Conservation (phyloP, 2,113 vertebrate species). For the Myxocyprinus asiaticus region DNA sequence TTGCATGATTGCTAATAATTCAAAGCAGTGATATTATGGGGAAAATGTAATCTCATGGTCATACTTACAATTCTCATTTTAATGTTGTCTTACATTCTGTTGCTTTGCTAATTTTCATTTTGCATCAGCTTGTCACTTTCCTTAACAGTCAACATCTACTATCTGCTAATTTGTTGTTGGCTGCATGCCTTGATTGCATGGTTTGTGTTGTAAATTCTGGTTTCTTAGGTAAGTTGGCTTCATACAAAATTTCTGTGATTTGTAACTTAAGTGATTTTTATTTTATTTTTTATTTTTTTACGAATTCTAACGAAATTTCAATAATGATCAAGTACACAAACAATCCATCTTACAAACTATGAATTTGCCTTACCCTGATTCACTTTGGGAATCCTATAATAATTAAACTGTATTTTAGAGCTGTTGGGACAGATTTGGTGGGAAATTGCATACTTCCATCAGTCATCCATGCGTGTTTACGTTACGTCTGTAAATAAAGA, state of each 20-base stretch:
- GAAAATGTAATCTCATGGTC: slow-evolving; percentile 4
- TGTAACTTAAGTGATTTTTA: too few species aligned
- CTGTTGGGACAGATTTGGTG: too few species aligned
- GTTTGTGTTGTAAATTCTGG: slow-evolving; percentile 9
- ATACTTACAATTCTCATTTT: slow-evolving; percentile 32
- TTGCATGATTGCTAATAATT: slow-evolving; percentile 49
- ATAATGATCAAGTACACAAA: too few species aligned
- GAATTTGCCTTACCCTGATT: too few species aligned
- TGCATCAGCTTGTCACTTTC: slow-evolving; percentile 42
- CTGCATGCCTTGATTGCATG: slow-evolving; percentile 54
- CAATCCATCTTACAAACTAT: too few species aligned
- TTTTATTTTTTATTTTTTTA: too few species aligned
- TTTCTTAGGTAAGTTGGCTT: slow-evolving; percentile 2
- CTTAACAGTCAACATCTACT: background rate
- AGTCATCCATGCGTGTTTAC: too few species aligned
- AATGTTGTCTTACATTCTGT: slow-evolving; percentile 23
- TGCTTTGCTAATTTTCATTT: slow-evolving; percentile 65
- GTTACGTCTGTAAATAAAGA: background rate
- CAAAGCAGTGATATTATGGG: slow-evolving; percentile 3
- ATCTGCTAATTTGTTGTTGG: background rate
- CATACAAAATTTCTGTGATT: background rate
- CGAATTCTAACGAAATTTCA: too few species aligned
- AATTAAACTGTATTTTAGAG: too few species aligned
- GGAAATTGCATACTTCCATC: too few species aligned
- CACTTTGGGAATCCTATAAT: too few species aligned